A percentile compares a stretch with the other conserved stretches of the same genome.
Evolutionary conservation across 1,140 invertebrate genomes (phyloP).

Genomic region (Euwallacea fornicatus): DNA sequence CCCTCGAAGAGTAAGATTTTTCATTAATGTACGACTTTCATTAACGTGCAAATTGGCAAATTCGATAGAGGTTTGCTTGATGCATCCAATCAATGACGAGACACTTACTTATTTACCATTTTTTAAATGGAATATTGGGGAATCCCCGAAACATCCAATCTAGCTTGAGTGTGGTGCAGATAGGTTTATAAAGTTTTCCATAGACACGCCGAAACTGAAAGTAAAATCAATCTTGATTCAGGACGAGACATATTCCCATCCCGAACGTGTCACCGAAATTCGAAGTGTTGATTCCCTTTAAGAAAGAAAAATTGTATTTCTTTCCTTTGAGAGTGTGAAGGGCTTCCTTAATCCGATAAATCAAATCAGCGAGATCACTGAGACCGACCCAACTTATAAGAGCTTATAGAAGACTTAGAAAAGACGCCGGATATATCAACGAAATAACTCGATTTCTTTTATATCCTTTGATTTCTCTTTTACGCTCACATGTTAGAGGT

Average conservation of each 20-base stretch:
- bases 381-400: constrained; percentile 42
- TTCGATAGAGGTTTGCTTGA: too few species aligned
- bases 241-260: constrained; percentile 20
- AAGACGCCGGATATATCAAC: constrained; percentile 35
- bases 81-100: too few species aligned
- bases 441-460: constrained; percentile 39
- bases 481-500: constrained; percentile 26
- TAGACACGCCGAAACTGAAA: not conserved
- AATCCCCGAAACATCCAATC: too few species aligned
- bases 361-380: constrained; percentile 49
- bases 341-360: constrained; percentile 50
- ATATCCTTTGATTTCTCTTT: constrained; percentile 38
- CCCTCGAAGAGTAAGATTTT: too few species aligned
- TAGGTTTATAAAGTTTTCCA: not conserved
- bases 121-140: too few species aligned
- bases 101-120: too few species aligned
- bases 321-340: constrained; percentile 41
- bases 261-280: constrained; percentile 34
- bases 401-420: constrained; percentile 43
- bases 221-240: constrained; percentile 36
- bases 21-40: too few species aligned
- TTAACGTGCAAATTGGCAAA: too few species aligned
- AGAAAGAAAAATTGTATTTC: constrained; percentile 48
- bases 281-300: constrained; percentile 45
- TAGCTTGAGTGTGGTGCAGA: too few species aligned